Base-by-base conservation (phyloP, 1,140 invertebrate genomes). In the Magallana ariakensis region DNA sequence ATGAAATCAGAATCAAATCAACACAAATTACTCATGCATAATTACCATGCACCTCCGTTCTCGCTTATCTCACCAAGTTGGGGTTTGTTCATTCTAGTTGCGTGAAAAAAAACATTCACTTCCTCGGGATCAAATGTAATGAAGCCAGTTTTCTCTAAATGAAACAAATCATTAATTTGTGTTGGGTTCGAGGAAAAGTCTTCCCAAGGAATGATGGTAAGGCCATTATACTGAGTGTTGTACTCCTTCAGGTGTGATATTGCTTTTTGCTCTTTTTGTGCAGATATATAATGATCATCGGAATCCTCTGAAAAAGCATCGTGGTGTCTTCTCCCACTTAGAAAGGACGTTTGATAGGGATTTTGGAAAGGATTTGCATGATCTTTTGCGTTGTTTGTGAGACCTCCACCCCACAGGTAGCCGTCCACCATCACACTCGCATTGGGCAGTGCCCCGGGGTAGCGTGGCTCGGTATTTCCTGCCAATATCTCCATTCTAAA, bases 51-150 rank as follows among this genome's bases (percentile, higher is more conserved):
- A 70, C 88, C 89, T 53, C 91, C 91, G 62, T 89, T 91, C 70
- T 89, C 87, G 19, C 89, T 89, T 11, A 91, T 88, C 82, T 91
- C 88, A 16, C 91, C 91, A 84, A 90, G 80, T 0, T 80, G 89
- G 19, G 91, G 90, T 57, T 89, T 89, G 87, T 91, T 89, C 80
- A 91, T 90, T 66, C 89, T 85, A 8, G 85, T 87, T 0, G 89
- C 91, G 54, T 92, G 91, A 75, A 92, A 92, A 56, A 92, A 92
- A 1, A 91, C 90, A 53, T 92, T 92, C 8, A 92, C 90, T 82
- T 92, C 90, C 6, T 91, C 89, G 4, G 90, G 87, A 33, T 92
- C 91, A 66, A 86, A 91, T 7, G 89, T 92, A 7, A 92, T 90
- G 16, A 83, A 88, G 2, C 87, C 82, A 60, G 90, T 90, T 53